These are phyloP conservation scores for Drosophila nasuta DNA, from an alignment of 1,140 invertebrate species.

Conservation along the genomic window DNA sequence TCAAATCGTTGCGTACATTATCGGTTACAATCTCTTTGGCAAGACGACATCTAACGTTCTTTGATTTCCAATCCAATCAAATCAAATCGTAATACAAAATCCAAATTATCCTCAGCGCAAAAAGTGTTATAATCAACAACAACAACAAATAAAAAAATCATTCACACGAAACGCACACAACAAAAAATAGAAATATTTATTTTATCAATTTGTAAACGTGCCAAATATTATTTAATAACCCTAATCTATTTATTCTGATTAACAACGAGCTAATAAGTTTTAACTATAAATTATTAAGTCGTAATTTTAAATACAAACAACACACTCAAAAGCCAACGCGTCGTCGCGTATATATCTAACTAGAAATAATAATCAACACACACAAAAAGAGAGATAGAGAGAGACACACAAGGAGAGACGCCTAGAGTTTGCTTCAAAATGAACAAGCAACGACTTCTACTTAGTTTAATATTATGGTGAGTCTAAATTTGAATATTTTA, in stretches of 20 bases:
- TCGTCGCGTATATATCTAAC: conserved; percentile 8
- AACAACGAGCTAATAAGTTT: conserved; percentile 78
- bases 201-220: conserved; percentile 78
- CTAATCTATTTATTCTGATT: conserved; percentile 73
- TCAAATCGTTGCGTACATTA: conserved; percentile 81
- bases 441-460: conserved; percentile 67
- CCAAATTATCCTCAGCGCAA: conserved; percentile 40
- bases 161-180: conserved; percentile 24
- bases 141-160: conserved; percentile 1
- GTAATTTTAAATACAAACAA: conserved; percentile 68
- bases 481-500: conserved; percentile 27
- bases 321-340: conserved; percentile 24
- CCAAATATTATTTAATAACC: conserved; percentile 77
- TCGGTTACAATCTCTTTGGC: conserved; percentile 84
- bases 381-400: conserved; percentile 32
- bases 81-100: conserved; percentile 7
- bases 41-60: conserved; percentile 66
- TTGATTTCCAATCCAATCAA: conserved; percentile 36
- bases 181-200: conserved; percentile 69
- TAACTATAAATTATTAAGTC: conserved; percentile 78
- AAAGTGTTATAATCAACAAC: conserved; percentile 33
- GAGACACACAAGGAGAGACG: conserved; percentile 13
- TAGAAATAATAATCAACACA: conserved; percentile 25
- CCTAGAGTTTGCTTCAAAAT: conserved; percentile 61
- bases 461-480: conserved; percentile 78